These are phyloP conservation scores for Pseudomyrmex sp. DNA, from an alignment of 1,140 invertebrate genomes.

Conservation along the genomic window DNA sequence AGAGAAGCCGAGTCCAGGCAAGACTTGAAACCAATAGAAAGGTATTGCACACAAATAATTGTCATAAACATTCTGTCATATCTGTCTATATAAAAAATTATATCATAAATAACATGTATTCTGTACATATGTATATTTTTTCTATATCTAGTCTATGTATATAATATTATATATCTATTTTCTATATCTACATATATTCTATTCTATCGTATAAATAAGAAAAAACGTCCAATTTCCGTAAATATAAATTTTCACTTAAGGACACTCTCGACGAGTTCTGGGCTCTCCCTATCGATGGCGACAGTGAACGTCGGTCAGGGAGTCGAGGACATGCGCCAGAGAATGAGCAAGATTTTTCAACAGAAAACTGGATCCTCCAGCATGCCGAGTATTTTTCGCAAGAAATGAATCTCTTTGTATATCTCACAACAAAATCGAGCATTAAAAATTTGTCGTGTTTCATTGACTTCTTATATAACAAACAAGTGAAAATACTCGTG, in stretches of 20 bases:
- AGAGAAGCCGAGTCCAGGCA: slow-evolving; percentile 85
- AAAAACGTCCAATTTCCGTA: slow-evolving; percentile 10
- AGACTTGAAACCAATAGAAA: slow-evolving; percentile 81
- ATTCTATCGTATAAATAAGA: not conserved
- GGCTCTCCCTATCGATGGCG: slow-evolving; percentile 81
- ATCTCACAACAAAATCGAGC: not conserved
- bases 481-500: not conserved
- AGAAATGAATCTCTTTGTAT: slow-evolving; percentile 77
- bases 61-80: not conserved
- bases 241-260: slow-evolving; percentile 64
- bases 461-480: not conserved
- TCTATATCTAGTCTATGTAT: too few species aligned
- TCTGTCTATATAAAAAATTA: not conserved
- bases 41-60: slow-evolving; percentile 72
- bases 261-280: slow-evolving; percentile 78
- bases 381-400: slow-evolving; percentile 84
- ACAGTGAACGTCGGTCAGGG: slow-evolving; percentile 86
- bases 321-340: slow-evolving; percentile 87
- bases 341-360: slow-evolving; percentile 87
- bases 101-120: not conserved
- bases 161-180: not conserved
- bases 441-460: slow-evolving; percentile 19
- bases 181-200: not conserved
- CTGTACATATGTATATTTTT: too few species aligned
- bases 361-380: slow-evolving; percentile 83